Evolutionary conservation across 2,113 vertebrate species (phyloP).

Genomic region (Anolis sagrei): DNA sequence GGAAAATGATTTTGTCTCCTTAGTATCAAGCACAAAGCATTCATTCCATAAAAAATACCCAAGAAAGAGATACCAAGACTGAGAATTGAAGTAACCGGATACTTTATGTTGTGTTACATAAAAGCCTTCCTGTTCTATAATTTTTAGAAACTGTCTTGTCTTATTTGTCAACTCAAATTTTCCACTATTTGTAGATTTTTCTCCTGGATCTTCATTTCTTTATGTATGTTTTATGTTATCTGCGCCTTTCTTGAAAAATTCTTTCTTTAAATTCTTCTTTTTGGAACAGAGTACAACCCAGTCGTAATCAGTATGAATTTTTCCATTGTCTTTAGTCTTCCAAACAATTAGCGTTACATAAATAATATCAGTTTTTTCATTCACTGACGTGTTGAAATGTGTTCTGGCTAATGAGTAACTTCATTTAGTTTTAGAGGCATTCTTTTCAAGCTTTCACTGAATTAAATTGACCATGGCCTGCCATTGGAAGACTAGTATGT

Average conservation of each 20-base stretch:
- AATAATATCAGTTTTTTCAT: neutral
- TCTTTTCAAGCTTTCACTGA: conserved; percentile 41
- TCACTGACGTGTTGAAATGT: conserved; percentile 3
- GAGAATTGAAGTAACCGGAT: too few species aligned
- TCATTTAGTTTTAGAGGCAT: conserved; percentile 10
- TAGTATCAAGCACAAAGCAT: too few species aligned
- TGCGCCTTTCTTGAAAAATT: too few species aligned
- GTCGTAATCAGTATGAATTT: neutral
- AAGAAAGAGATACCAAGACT: too few species aligned
- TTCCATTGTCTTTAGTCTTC: neutral
- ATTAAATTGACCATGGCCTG: conserved; percentile 3
- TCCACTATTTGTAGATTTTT: too few species aligned
- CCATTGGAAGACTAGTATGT: conserved; percentile 34
- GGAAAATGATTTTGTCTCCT: too few species aligned
- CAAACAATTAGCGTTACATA: neutral
- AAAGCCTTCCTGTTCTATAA: too few species aligned
- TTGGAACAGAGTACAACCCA: neutral
- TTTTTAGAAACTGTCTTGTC: neutral
- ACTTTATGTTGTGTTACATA: too few species aligned
- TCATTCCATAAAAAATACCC: too few species aligned
- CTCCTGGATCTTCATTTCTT: too few species aligned
- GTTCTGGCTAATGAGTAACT: conserved; percentile 2
- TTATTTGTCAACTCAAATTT: too few species aligned
- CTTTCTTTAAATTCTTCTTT: neutral
- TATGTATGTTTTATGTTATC: too few species aligned